Conservation (phyloP, 2,113 vertebrate species). For the Platycercus adscitus region DNA sequence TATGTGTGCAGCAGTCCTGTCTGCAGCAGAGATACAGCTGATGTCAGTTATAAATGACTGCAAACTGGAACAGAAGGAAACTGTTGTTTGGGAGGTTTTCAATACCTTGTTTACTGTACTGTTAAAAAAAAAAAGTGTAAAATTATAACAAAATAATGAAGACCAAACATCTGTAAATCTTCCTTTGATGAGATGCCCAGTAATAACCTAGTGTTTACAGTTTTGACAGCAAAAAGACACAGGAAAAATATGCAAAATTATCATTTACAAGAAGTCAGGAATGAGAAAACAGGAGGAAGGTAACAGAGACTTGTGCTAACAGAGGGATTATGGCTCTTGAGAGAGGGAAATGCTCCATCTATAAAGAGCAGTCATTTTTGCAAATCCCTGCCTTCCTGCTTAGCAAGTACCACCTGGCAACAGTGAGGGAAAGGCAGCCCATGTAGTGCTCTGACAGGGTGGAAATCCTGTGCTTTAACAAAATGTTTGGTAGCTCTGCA, state of each 20-base stretch:
- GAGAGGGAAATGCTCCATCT: background rate
- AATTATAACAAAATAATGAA: background rate
- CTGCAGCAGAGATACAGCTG: background rate
- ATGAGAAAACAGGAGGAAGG: conserved; percentile 13
- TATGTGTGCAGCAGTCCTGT: background rate
- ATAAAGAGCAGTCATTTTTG: background rate
- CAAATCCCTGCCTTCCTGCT: conserved; percentile 2
- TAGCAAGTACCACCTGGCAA: background rate
- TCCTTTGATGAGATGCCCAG: background rate
- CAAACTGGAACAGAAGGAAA: background rate
- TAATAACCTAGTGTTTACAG: background rate
- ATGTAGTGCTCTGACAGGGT: background rate
- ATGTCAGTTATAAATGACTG: background rate
- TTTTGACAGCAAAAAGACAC: background rate
- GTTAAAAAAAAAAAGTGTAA: background rate
- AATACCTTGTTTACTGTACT: background rate
- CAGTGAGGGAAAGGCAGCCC: background rate
- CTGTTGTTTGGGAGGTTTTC: background rate
- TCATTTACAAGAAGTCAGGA: background rate
- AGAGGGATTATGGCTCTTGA: background rate
- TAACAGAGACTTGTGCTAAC: background rate
- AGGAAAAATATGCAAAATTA: background rate
- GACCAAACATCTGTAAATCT: background rate
- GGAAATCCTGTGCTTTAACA: background rate
- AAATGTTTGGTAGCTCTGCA: background rate